Evolutionary conservation across 2,797 vertebrate species (phyloP).

Genomic region (Toxotes lorentzi): DNA sequence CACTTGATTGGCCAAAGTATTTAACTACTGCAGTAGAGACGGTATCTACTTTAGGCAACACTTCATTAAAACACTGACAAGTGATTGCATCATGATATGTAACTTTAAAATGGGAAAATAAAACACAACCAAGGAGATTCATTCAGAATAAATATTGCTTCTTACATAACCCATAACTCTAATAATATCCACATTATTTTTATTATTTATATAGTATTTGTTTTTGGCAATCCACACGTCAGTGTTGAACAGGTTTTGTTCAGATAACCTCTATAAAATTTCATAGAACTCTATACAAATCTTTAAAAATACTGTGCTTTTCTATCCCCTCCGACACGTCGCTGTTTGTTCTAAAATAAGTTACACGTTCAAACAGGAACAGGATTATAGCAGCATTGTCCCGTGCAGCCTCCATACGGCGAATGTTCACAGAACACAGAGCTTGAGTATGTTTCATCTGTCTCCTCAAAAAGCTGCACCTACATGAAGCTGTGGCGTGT

Average conservation of each 20-base stretch:
- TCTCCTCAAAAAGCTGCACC: constrained; percentile 58
- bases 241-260: constrained; percentile 74
- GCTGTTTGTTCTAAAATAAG: constrained; percentile 75
- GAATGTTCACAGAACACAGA: constrained; percentile 84
- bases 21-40: constrained; percentile 53
- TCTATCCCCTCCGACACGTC: constrained; percentile 66
- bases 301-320: constrained; percentile 90
- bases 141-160: constrained; percentile 86
- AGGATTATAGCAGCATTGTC: constrained; percentile 82
- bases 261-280: constrained; percentile 86
- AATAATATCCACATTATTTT: constrained; percentile 71
- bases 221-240: constrained; percentile 84
- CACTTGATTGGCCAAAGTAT: constrained; percentile 61
- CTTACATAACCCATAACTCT: constrained; percentile 81
- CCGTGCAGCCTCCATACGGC: constrained; percentile 63
- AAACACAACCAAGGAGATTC: constrained; percentile 81
- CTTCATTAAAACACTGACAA: constrained; percentile 70
- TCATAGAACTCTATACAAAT: constrained; percentile 88
- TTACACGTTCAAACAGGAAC: constrained; percentile 72
- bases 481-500: constrained; percentile 39
- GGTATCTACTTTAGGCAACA: constrained; percentile 65
- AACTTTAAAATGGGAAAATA: constrained; percentile 71
- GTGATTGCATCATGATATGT: constrained; percentile 72
- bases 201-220: constrained; percentile 69
- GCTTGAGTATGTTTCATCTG: constrained; percentile 55